These are phyloP conservation scores for Oreochromis niloticus DNA, from an alignment of 2,113 vertebrate genomes.

Conservation along the genomic window DNA sequence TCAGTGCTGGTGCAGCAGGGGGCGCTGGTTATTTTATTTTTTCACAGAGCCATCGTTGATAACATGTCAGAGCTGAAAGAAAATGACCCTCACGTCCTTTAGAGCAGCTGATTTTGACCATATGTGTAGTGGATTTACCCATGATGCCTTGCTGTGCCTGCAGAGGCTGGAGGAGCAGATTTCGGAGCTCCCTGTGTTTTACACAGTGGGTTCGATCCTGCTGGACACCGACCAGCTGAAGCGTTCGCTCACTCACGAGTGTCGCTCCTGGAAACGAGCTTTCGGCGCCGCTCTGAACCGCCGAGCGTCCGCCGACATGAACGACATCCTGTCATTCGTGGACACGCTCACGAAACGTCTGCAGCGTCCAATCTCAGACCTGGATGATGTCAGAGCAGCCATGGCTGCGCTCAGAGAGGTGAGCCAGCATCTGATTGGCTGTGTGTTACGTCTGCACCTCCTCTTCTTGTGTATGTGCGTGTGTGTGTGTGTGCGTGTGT, in stretches of 20 bases:
- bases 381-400: slow-evolving; percentile 73
- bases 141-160: not conserved
- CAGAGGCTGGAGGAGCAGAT: slow-evolving; percentile 77
- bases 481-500: not conserved
- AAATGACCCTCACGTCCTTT: fast-evolving
- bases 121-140: not conserved
- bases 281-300: slow-evolving; percentile 75
- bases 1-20: not conserved
- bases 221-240: slow-evolving; percentile 70
- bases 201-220: slow-evolving; percentile 61
- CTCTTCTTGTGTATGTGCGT: not conserved
- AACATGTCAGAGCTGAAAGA: not conserved
- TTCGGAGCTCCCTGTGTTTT: slow-evolving; percentile 68
- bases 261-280: slow-evolving; percentile 70
- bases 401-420: slow-evolving; percentile 75
- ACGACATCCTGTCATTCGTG: slow-evolving; percentile 70
- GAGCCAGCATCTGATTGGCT: not conserved
- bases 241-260: slow-evolving; percentile 75
- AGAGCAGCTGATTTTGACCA: not conserved
- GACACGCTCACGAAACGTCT: slow-evolving; percentile 72
- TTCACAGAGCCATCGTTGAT: fast-evolving
- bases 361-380: slow-evolving; percentile 73
- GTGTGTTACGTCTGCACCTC: fast-evolving
- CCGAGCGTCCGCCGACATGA: slow-evolving; percentile 68
- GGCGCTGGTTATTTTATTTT: not conserved